Evolutionary conservation across 1,140 invertebrate genomes (phyloP), one percentile per base, ranked within the genome.

Genomic region (Magallana ariakensis): DNA sequence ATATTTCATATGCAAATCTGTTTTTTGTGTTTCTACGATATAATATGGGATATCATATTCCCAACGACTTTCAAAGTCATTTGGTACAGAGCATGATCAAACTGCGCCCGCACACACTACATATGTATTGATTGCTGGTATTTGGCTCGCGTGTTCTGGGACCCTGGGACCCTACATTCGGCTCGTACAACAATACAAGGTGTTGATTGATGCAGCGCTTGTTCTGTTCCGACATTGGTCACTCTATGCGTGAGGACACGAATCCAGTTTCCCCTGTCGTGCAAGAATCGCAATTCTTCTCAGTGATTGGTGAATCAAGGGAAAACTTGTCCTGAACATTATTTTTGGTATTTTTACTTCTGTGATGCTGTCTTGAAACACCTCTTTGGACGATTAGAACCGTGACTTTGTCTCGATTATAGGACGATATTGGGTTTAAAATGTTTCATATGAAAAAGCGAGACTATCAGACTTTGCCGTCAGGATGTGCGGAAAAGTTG

Each of bases 11-110:
- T 75, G 66, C 66, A 22, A 60, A 60, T 60, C 15, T 60, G 11
- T 60, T 46, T n/a, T 60, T 60, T 60, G 58, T 60, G 58, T 60
- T 60, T 13, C n/a, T 60, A 75, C 13, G 26, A 75, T 26, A 26
- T 26, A 19, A 75, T 75, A 26, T 26, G 66, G 66, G 66, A 75
- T 75, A 75, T 75, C 66, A 75, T 75, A 75, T 75, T 75, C 33
- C 22, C 6, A 11, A 26, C 9, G 22, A 26, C 22, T 75, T 26
- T 75, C 66, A 75, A 75, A 26, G 66, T 75, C 66, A 75, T 75
- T 26, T 75, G 66, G 66, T 75, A 75, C 66, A 33, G 13, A 13
- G 66, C 66, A 75, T 33, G 22, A 75, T 33, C 19, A 26, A 19
- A 26, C 22, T 46, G 22, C 15, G 33, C 22, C 66, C 22, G 66